phyloP scores from a whole-genome alignment of 2,888 invertebrate genomes.

The Spicauda simplicius region DNA sequence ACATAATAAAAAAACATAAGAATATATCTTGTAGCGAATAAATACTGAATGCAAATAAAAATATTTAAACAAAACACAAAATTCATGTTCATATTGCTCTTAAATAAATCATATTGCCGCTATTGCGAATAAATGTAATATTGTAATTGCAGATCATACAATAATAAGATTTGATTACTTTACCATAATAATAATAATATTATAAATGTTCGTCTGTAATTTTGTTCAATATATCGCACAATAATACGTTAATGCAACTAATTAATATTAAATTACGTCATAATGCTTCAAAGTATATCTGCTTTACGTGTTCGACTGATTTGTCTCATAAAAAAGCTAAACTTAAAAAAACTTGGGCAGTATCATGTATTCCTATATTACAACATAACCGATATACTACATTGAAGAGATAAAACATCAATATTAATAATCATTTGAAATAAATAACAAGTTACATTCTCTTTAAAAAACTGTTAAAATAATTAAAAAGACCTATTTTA shows the following conservation, averaged over 20 bases:
- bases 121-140: slow-evolving; percentile 12
- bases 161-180: slow-evolving; percentile 50
- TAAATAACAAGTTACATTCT: slow-evolving; percentile 83
- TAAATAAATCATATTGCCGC: not conserved
- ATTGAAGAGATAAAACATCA: slow-evolving; percentile 76
- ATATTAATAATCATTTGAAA: slow-evolving; percentile 84
- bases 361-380: slow-evolving; percentile 79
- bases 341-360: slow-evolving; percentile 77
- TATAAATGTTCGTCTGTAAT: slow-evolving; percentile 50
- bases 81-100: not conserved
- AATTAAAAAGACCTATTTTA: slow-evolving; percentile 71
- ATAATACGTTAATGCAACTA: slow-evolving; percentile 58
- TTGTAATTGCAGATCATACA: slow-evolving; percentile 34
- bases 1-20: slow-evolving; percentile 30
- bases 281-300: slow-evolving; percentile 43
- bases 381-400: slow-evolving; percentile 77
- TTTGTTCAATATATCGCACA: slow-evolving; percentile 69
- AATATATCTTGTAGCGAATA: slow-evolving; percentile 13
- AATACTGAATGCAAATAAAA: slow-evolving; percentile 2
- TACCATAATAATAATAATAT: slow-evolving; percentile 45
- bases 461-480: slow-evolving; percentile 80
- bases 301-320: slow-evolving; percentile 46
- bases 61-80: not conserved
- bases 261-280: slow-evolving; percentile 56
- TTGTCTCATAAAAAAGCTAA: slow-evolving; percentile 53